Evolutionary conservation across 1,140 invertebrate species (phyloP).

Genomic region (Drosophila lowei): DNA sequence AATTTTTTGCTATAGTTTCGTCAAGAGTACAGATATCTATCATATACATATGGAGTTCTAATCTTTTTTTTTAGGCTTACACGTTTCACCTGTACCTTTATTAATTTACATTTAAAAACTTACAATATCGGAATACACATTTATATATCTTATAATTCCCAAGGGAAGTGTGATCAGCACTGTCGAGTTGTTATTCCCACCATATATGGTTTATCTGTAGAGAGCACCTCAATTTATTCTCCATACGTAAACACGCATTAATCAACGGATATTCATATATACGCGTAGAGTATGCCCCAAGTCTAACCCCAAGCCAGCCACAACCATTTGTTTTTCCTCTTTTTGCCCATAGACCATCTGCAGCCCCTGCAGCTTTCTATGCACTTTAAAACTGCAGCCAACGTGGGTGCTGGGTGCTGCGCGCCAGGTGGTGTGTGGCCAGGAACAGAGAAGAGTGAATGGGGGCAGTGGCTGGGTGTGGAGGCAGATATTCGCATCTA

Average conservation of each 20-base stretch:
- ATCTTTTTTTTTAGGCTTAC: no score
- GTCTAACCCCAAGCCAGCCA: conserved; percentile 12
- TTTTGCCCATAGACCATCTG: conserved; percentile 29
- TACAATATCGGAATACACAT: no score
- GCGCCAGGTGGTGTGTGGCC: not conserved
- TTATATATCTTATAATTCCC: no score
- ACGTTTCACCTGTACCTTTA: no score
- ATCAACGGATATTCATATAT: conserved; percentile 27
- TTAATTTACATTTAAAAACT: no score
- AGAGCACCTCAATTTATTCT: conserved; percentile 4
- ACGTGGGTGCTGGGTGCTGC: conserved; percentile 5
- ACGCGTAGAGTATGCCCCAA: conserved; percentile 19
- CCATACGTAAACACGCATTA: conserved; percentile 21
- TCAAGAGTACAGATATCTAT: no score
- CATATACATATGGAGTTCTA: no score
- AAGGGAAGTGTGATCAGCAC: no score
- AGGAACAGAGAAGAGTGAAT: not conserved
- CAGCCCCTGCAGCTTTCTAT: conserved; percentile 53
- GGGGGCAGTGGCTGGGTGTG: not conserved
- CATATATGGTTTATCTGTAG: no score
- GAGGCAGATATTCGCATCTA: conserved; percentile 37
- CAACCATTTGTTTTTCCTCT: conserved; percentile 24
- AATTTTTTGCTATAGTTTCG: no score
- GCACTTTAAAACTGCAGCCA: conserved; percentile 57
- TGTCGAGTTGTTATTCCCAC: no score